These are phyloP conservation scores for Xyliphius kryptos DNA, from an alignment of 2,113 vertebrate genomes.

Conservation along the genomic window DNA sequence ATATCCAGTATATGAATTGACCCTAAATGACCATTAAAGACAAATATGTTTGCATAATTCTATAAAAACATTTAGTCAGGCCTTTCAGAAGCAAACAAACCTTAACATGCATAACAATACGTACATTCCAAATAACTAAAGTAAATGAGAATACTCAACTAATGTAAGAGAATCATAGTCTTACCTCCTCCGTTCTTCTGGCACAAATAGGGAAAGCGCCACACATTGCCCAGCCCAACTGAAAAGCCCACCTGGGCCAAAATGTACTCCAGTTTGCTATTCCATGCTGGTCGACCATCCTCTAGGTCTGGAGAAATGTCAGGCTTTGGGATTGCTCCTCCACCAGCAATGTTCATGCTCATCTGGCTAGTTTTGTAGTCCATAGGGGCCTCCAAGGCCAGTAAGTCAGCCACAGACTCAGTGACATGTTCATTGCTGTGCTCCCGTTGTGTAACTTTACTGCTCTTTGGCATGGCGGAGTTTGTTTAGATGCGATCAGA, in stretches of 20 bases:
- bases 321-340: slow-evolving; percentile 61
- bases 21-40: too few species aligned
- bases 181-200: slow-evolving; percentile 93
- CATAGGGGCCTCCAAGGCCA: slow-evolving; percentile 91
- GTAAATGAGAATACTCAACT: too few species aligned
- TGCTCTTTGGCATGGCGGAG: slow-evolving; percentile 89
- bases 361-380: slow-evolving; percentile 92
- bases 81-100: too few species aligned
- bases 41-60: too few species aligned
- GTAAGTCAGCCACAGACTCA: slow-evolving; percentile 91
- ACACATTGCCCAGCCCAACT: slow-evolving; percentile 93
- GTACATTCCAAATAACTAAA: too few species aligned
- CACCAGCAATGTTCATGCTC: slow-evolving; percentile 71
- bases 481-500: too few species aligned
- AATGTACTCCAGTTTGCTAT: slow-evolving; percentile 96
- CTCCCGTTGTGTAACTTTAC: slow-evolving; percentile 91
- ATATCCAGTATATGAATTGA: too few species aligned
- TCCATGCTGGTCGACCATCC: slow-evolving; percentile 92
- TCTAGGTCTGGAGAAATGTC: slow-evolving; percentile 72
- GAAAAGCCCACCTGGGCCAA: slow-evolving; percentile 96
- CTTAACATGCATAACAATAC: too few species aligned
- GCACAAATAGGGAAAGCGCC: slow-evolving; percentile 98
- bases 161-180: too few species aligned
- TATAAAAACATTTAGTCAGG: too few species aligned
- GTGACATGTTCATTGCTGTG: slow-evolving; percentile 94